Evolutionary conservation across 2,888 invertebrate genomes (phyloP), one percentile per base, ranked within the genome.

Genomic region (Athalia circularis): DNA sequence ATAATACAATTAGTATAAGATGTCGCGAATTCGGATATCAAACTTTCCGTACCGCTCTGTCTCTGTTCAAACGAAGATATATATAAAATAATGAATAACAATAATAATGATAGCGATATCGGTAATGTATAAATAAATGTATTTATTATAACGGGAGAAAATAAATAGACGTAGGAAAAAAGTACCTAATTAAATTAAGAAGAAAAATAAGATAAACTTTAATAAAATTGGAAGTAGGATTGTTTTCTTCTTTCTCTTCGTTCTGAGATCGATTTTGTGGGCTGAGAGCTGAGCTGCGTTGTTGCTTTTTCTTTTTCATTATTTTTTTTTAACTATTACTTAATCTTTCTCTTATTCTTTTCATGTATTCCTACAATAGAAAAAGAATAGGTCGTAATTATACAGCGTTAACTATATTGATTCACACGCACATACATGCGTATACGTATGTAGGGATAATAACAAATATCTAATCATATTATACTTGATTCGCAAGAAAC

Each of bases 241-340:
- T 11, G 8, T 6, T 68, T 65, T 65, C 48, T 47, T 48, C 3
- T 48, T 47, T 47, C 48, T 65, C n/a, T n/a, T 47, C n/a, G 11
- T 45, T 65, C 11, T 87, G 88, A 88, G 88, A 89, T 88, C 88
- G 88, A 86, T 85, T 87, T 85, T 87, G 86, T 87, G 86, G 87
- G 88, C 87, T 88, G 87, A 87, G 85, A 86, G 83, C 83, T 86
- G 83, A 80, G 80, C 79, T 80, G 81, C 82, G 77, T 82, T 80
- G 29, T 62, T 29, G 29, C 29, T 15, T 61, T 61, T 61, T 62
- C 15, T 13, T 62, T 62, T 62, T 13, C 62, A 9, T 8, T 62
- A 50, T 62, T 50, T 62, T 62, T 50, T 62, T 47, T 50, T 11
- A 29, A 1, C 29, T 29, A 29, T 29, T 29, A 62, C 13, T 5